Percentiles rank a stretch among this genome's conserved stretches.
These are phyloP conservation scores for Eonycteris spelaea DNA, from an alignment of 2,113 vertebrate species.

Conservation along the genomic window DNA sequence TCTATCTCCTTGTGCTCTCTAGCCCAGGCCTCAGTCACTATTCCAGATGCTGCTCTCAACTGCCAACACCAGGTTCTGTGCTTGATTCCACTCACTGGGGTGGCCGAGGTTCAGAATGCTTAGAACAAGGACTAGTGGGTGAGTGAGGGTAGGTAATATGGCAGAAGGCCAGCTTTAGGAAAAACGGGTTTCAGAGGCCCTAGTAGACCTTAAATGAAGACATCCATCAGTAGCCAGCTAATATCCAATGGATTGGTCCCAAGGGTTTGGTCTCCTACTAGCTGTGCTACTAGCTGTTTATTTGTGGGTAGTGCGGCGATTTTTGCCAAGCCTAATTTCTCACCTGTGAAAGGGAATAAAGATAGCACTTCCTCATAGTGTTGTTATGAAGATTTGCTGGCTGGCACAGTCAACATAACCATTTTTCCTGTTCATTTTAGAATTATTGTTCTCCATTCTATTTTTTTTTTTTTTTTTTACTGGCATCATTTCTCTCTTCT, in stretches of 20 bases:
- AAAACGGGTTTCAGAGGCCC: not conserved
- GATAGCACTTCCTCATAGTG: not conserved
- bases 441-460: not conserved
- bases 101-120: not conserved
- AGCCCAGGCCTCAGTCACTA: not conserved
- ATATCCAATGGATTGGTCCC: not conserved
- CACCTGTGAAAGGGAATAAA: not conserved
- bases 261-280: not conserved
- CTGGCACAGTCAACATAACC: not conserved
- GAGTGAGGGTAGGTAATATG: not conserved
- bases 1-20: not conserved
- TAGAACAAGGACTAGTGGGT: not conserved
- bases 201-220: not conserved
- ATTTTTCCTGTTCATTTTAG: not conserved
- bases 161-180: not conserved
- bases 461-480: not conserved
- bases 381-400: not conserved
- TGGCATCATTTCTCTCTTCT: not conserved
- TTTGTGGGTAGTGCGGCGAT: not conserved
- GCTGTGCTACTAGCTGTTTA: not conserved
- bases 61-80: not conserved
- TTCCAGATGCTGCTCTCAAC: not conserved
- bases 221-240: not conserved
- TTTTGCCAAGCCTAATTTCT: not conserved
- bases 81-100: too few relatives aligned